Evolutionary conservation across 2,797 vertebrate genomes (phyloP).

Genomic region (Geotrypetes seraphini): DNA sequence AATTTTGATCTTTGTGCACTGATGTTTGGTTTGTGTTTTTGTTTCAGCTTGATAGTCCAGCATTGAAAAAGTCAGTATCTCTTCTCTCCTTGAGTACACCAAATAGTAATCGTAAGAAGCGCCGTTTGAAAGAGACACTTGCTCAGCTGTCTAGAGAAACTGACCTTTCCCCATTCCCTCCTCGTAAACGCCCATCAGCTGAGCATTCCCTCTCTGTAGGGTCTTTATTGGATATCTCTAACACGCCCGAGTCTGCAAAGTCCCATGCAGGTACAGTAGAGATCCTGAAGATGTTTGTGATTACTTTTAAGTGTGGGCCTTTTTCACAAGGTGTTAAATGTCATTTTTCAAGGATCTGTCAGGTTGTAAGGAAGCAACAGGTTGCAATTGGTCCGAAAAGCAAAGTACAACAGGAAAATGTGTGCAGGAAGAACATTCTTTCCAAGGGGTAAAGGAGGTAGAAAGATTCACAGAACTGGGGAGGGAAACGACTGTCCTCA

Average conservation of each 20-base stretch:
- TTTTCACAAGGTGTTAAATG: too few species aligned
- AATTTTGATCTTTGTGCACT: too few species aligned
- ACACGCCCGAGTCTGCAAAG: constrained; percentile 80
- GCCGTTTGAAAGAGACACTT: constrained; percentile 82
- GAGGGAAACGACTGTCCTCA: too few species aligned
- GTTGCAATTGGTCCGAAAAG: too few species aligned
- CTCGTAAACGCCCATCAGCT: constrained; percentile 82
- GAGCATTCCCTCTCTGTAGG: constrained; percentile 87
- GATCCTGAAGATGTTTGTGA: too few species aligned
- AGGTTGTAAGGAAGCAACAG: too few species aligned
- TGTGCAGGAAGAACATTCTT: too few species aligned
- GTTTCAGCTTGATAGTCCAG: constrained; percentile 73
- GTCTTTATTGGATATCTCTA: constrained; percentile 89
- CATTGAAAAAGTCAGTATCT: constrained; percentile 89
- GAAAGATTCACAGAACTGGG: too few species aligned
- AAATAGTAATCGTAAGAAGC: constrained; percentile 83
- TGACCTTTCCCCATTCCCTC: constrained; percentile 85
- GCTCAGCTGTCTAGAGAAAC: constrained; percentile 86
- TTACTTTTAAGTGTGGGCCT: too few species aligned
- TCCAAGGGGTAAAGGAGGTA: too few species aligned
- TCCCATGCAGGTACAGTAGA: constrained; percentile 61
- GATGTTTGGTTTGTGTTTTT: constrained; percentile 9
- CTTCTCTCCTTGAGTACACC: constrained; percentile 83
- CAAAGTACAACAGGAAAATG: too few species aligned
- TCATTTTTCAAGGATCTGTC: too few species aligned